Evolutionary conservation across 2,797 vertebrate species (phyloP), one percentile per base, ranked within the genome.

Genomic region (Hapalemur alaotrensis): DNA sequence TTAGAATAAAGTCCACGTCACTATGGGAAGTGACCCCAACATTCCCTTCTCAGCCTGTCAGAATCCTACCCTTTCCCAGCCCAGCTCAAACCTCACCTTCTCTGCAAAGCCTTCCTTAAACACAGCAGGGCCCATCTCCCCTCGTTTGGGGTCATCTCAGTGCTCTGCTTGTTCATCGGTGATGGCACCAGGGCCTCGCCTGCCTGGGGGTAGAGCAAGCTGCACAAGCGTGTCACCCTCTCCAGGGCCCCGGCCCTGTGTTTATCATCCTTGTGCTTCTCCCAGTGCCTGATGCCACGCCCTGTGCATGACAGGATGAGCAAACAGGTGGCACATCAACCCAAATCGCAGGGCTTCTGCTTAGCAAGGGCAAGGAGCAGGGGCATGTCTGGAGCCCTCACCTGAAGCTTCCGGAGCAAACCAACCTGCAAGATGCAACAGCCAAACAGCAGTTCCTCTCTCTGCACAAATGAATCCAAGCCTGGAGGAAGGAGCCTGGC

Each of bases 61-160:
- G 54, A 92, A 61, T 22, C 25, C 7, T 7, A 6, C 4, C 15
- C 28, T 43, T 72, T 41, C 38, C 0, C 0, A 70, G 30, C 14
- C 43, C 59, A 4, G 50, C 28, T 81, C 73, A 52, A 32, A 50
- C 23, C 17, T 54, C 10, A 52, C 46, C 59, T 90, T n/a, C 50
- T 54, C 72, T 57, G 22, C 2, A n/a, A 43, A 23, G 61, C 7
- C 59, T 83, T 90, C 25, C 67, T 46, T 59, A 32, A 91, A 54
- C 14, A n/a, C 25, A 14, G 9, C 0, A 4, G 65, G 59, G 23
- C 76, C 22, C n/a, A 0, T 18, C 5, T 6, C 72, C 61, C 50
- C 41, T 17, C 14, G 1, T 17, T 11, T 43, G 88, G 59, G 81
- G 30, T n/a, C 76, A 35, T 20, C 4, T 0, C 1, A 5, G 23